phyloP scores from a whole-genome alignment of 2,797 vertebrate genomes.

The Sebastes diaconus region DNA sequence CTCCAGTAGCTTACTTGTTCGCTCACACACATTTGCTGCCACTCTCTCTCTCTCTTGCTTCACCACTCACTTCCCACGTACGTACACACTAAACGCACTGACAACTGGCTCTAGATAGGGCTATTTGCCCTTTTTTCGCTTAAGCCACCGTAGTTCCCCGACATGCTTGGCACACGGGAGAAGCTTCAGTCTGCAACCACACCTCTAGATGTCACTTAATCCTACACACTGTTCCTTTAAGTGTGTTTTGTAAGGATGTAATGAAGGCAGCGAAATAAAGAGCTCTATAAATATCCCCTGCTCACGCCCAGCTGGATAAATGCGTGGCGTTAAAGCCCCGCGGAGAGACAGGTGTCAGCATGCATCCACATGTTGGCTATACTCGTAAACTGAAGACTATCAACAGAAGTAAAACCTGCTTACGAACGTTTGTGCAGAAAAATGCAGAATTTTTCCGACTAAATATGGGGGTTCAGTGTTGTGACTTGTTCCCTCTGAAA shows the following conservation, averaged over 20 bases:
- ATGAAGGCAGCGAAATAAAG: slow-evolving; percentile 6
- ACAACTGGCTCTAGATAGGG: too few relatives aligned
- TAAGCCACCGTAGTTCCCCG: too few relatives aligned
- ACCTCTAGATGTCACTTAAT: too few relatives aligned
- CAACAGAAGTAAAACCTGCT: neutral
- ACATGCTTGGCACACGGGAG: too few relatives aligned
- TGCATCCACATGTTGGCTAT: neutral
- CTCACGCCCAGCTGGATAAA: neutral
- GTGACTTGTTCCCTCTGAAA: neutral
- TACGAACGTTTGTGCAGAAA: neutral
- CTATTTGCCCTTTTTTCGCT: too few relatives aligned
- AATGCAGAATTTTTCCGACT: neutral
- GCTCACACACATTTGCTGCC: too few relatives aligned
- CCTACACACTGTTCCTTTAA: neutral
- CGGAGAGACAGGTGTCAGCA: slow-evolving; percentile 13
- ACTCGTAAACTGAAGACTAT: neutral
- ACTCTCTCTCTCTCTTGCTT: too few relatives aligned
- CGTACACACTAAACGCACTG: too few relatives aligned
- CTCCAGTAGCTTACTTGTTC: too few relatives aligned
- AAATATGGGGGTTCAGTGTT: neutral
- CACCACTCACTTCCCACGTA: too few relatives aligned
- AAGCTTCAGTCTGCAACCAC: too few relatives aligned
- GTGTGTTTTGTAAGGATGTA: neutral
- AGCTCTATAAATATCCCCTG: neutral
- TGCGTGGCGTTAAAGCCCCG: neutral